Evolutionary conservation across 2,888 invertebrate species (phyloP).

Genomic region (Villa cingulata): DNA sequence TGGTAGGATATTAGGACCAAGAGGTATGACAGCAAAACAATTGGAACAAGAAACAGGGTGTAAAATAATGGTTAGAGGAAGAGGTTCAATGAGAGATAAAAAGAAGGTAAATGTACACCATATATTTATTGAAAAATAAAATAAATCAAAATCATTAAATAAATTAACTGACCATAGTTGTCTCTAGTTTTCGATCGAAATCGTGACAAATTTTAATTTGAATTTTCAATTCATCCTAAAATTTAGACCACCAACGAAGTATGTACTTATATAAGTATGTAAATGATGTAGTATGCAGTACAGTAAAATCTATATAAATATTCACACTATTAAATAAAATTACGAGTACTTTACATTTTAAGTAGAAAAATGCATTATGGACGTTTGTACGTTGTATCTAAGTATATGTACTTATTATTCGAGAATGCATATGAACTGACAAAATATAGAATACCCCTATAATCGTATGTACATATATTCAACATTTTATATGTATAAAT

Average conservation of each 20-base stretch:
- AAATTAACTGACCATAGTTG: conserved; percentile 3
- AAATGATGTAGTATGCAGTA: no score
- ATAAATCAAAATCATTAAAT: not conserved
- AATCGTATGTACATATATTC: no score
- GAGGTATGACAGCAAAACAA: conserved; percentile 99
- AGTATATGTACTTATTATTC: no score
- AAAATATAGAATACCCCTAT: no score
- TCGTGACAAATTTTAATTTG: not conserved
- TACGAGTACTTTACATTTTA: no score
- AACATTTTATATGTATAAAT: no score
- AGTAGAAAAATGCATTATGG: no score
- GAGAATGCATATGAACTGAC: no score
- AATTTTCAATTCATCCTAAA: not conserved
- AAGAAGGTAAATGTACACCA: conserved; percentile 74
- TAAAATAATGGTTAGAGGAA: conserved; percentile 99
- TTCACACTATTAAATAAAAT: no score
- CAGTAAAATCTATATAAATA: no score
- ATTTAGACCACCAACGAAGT: not conserved
- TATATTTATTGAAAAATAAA: conserved; percentile 9
- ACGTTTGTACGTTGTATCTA: no score
- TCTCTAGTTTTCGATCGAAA: not conserved
- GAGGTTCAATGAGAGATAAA: conserved; percentile 98
- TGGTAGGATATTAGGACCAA: conserved; percentile 96
- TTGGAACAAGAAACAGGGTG: conserved; percentile 99
- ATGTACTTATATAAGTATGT: no score